These are phyloP conservation scores for Anguilla pacifica DNA, from an alignment of 2,797 vertebrate species.

Conservation along the genomic window DNA sequence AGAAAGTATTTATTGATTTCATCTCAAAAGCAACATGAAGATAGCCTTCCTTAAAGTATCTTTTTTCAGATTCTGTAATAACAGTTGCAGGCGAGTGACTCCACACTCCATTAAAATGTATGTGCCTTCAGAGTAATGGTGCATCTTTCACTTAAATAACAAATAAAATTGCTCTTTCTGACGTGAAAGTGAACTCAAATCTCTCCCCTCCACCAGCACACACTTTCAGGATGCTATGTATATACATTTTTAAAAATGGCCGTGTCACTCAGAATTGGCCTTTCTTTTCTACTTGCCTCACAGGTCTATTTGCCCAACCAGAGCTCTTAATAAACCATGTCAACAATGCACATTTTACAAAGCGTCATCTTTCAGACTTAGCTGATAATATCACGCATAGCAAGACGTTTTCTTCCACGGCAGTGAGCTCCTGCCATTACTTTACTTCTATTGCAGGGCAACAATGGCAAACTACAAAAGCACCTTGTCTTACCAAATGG, in stretches of 20 bases:
- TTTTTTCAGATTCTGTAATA: conserved; percentile 41
- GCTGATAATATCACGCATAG: background rate
- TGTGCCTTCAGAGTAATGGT: conserved; percentile 34
- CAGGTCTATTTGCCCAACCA: background rate
- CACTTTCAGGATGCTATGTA: background rate
- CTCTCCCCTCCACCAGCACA: background rate
- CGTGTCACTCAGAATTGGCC: background rate
- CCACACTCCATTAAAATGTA: conserved; percentile 37
- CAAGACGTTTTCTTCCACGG: background rate
- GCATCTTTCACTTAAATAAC: conserved; percentile 38
- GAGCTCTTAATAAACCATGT: background rate
- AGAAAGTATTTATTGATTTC: conserved; percentile 44
- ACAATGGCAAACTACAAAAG: background rate
- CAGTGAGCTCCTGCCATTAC: background rate
- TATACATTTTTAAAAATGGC: background rate
- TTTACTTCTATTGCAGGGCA: background rate
- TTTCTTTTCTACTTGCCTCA: background rate
- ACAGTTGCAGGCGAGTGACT: conserved; percentile 39
- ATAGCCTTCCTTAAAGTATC: conserved; percentile 39
- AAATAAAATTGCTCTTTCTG: conserved; percentile 28
- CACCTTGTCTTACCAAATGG: background rate
- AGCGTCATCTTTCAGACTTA: background rate
- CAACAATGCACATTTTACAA: background rate
- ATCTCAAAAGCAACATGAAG: conserved; percentile 37
- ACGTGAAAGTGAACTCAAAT: conserved; percentile 22